Conservation (phyloP, 92 coral and sea anemone genomes). For the Bergia puertoricense region DNA sequence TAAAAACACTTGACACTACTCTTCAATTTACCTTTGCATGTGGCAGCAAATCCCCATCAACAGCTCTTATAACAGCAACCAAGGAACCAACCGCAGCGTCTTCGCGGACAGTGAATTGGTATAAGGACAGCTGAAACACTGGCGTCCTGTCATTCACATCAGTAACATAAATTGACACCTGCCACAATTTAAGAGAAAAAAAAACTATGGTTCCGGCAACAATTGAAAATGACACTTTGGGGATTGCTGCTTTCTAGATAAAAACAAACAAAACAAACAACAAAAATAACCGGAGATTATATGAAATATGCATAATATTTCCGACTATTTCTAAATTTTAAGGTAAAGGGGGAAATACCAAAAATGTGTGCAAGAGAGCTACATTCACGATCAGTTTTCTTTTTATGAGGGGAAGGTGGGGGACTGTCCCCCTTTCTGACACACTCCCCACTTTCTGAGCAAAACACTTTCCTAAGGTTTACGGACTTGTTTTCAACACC, state of each 20-base stretch:
- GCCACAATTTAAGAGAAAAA: neutral
- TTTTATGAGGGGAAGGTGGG: no score
- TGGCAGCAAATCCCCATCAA: constrained; percentile 46
- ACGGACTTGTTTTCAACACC: no score
- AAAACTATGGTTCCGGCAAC: no score
- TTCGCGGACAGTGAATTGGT: constrained; percentile 41
- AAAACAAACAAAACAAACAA: neutral
- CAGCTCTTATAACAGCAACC: constrained; percentile 44
- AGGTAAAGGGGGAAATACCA: no score
- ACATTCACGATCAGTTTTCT: no score
- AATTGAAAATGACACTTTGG: no score
- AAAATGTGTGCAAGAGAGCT: no score
- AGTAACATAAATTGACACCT: constrained; percentile 61
- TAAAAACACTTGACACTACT: neutral
- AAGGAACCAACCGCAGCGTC: constrained; percentile 40
- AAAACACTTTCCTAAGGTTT: no score
- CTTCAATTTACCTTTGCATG: constrained; percentile 53
- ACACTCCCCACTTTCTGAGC: no score
- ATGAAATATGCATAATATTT: no score
- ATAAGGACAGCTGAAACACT: constrained; percentile 46
- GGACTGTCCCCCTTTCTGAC: no score
- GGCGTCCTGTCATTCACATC: constrained; percentile 75
- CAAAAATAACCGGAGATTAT: neutral
- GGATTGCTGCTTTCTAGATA: neutral
- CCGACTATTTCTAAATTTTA: no score